Percentiles rank a stretch among this genome's conserved stretches.
Evolutionary conservation across 1,140 invertebrate genomes (phyloP).

Genomic region (Dreissena rostriformis): DNA sequence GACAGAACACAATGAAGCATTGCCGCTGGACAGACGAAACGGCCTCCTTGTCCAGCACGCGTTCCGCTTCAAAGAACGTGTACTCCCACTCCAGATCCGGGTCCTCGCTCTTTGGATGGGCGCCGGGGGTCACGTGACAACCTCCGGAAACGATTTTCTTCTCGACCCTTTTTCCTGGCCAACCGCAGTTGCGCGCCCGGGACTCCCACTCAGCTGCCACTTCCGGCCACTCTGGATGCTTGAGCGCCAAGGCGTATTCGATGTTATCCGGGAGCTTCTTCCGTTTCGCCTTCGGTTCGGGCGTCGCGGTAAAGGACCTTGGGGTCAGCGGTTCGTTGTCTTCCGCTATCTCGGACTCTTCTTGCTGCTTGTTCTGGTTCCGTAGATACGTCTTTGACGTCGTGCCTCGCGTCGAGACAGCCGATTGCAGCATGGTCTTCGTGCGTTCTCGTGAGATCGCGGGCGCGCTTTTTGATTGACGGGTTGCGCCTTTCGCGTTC

Average conservation of each 20-base stretch:
- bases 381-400: slow-evolving; percentile 41
- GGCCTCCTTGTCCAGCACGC: slow-evolving; percentile 40
- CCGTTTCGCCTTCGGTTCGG: slow-evolving; percentile 24
- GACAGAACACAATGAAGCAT: slow-evolving; percentile 51
- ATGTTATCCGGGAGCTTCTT: slow-evolving; percentile 50
- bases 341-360: slow-evolving; percentile 34
- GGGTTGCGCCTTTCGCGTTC: slow-evolving; percentile 11
- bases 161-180: slow-evolving; percentile 50
- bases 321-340: slow-evolving; percentile 35
- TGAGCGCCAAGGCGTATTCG: slow-evolving; percentile 44
- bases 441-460: slow-evolving; percentile 36
- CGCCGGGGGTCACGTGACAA: slow-evolving; percentile 54
- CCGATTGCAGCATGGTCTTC: slow-evolving; percentile 40
- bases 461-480: slow-evolving; percentile 50
- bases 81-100: slow-evolving; percentile 55
- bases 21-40: slow-evolving; percentile 44
- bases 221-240: slow-evolving; percentile 48
- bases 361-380: slow-evolving; percentile 36
- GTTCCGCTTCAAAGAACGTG: slow-evolving; percentile 48
- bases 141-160: slow-evolving; percentile 37
- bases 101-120: slow-evolving; percentile 41
- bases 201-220: slow-evolving; percentile 39
- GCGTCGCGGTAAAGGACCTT: slow-evolving; percentile 24
- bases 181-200: slow-evolving; percentile 30
- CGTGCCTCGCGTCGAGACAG: slow-evolving; percentile 43